These are phyloP conservation scores for Antheraea assamensis DNA, from an alignment of 2,888 invertebrate species.

Conservation along the genomic window DNA sequence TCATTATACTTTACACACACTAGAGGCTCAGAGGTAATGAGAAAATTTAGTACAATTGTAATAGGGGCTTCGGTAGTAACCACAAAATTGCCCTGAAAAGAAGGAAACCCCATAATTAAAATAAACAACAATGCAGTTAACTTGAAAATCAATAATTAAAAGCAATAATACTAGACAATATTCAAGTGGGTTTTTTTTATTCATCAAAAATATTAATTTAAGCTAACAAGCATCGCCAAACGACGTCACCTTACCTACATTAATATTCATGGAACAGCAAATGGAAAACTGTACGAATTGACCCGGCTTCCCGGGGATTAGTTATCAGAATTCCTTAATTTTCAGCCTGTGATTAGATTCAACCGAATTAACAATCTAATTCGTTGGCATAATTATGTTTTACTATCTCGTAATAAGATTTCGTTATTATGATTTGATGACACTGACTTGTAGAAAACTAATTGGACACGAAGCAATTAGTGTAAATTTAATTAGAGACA, in stretches of 20 bases:
- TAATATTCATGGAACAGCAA: constrained; percentile 68
- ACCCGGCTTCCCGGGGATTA: constrained; percentile 56
- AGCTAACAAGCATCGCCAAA: constrained; percentile 13
- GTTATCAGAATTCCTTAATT: constrained; percentile 62
- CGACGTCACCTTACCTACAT: constrained; percentile 33
- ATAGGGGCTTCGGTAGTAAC: too few relatives aligned
- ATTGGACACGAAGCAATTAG: constrained; percentile 2
- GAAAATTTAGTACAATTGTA: too few relatives aligned
- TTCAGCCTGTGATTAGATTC: constrained; percentile 54
- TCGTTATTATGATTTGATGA: constrained; percentile 15
- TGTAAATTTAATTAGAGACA: not conserved
- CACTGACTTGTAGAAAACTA: constrained; percentile 2
- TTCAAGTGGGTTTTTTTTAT: not conserved
- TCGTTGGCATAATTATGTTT: constrained; percentile 27
- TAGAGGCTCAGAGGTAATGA: too few relatives aligned
- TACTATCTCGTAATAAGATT: not conserved
- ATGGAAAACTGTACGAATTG: constrained; percentile 59
- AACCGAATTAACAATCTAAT: constrained; percentile 38
- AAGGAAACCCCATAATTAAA: too few relatives aligned
- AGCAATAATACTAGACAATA: too few relatives aligned
- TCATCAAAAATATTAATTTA: constrained; percentile 5
- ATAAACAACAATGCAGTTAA: too few relatives aligned
- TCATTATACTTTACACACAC: too few relatives aligned
- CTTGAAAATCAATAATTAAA: too few relatives aligned
- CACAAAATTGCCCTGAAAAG: too few relatives aligned